Base-by-base conservation (phyloP, 2,113 vertebrate species). In the Ailurus styani region DNA sequence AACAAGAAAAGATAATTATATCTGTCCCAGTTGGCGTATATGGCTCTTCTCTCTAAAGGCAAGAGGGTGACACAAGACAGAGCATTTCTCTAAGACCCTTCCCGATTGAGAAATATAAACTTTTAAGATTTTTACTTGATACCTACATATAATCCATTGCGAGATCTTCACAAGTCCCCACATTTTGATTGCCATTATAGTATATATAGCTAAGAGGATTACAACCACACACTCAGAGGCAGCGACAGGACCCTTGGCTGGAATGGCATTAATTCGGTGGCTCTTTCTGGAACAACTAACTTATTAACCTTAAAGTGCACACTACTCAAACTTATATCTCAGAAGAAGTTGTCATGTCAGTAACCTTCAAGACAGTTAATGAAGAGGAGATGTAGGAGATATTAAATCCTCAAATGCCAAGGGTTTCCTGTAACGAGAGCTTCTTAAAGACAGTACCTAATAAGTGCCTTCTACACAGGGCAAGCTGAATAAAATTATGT, bases 1-100 rank as follows among this genome's bases (percentile, higher is more conserved):
- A 90, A 92, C 13, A 95, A 97, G 84, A 87, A 95, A 94, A 91
- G n/a, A 92, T 97, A 84, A 98, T 95, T 96, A 89, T 96, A 87
- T 96, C 84, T 90, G 90, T 93, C 72, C 68, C 94, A 77, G 47
- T 96, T 97, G 95, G 73, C 79, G 93, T 95, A 84, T 20, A 68
- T n/a, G 47, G 57, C 82, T 95, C 23, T 90, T 95, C 78, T 95
- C 64, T 87, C 70, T 84, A 95, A 92, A 91, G 55, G 11, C 55
- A 92, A 96, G 57, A 95, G 23, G 20, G 34, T 85, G 54, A 73
- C 52, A 64, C 17, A 47, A 79, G 75, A 96, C 70, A 89, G 68
- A 85, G 27, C 60, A 64, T 37, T 94, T 95, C 60, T 68, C n/a
- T 96, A 90, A 50, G 25, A 72, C 52, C 47, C 25, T 96, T 91